These are phyloP conservation scores for Apocrypta bakeri DNA, from an alignment of 1,140 invertebrate genomes.

Conservation along the genomic window DNA sequence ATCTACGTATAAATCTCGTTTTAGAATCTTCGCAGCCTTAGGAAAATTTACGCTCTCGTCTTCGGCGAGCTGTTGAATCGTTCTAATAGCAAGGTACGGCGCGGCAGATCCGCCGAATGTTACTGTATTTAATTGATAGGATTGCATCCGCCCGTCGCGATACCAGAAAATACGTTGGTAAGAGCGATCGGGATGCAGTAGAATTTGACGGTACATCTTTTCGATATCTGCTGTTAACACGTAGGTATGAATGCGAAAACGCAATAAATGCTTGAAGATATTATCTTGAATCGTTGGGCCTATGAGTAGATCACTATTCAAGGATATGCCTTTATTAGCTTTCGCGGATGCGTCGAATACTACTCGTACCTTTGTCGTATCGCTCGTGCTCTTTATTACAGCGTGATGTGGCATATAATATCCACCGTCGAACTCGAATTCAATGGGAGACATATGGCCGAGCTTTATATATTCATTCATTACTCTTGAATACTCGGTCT, in stretches of 20 bases:
- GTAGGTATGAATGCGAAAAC: neutral
- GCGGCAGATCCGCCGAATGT: neutral
- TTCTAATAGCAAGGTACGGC: neutral
- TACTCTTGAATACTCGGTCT: neutral
- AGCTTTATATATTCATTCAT: conserved; percentile 1
- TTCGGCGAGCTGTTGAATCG: neutral
- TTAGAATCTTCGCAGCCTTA: neutral
- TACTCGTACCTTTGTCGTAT: neutral
- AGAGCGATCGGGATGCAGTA: neutral
- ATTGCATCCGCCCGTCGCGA: neutral
- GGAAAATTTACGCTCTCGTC: neutral
- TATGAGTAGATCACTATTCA: neutral
- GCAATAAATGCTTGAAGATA: neutral
- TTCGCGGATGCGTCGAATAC: neutral
- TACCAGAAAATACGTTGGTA: neutral
- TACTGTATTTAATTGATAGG: neutral
- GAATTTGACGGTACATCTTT: neutral
- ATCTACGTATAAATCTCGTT: conserved; percentile 17
- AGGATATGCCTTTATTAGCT: neutral
- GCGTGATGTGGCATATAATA: conserved; percentile 19
- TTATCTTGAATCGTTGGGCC: neutral
- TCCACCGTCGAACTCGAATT: neutral
- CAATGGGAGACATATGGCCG: neutral
- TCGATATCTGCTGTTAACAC: neutral
- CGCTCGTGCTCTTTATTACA: neutral